A percentile compares a stretch with the other conserved stretches of the same genome.
These are phyloP conservation scores for Rhinolophus sinicus DNA, from an alignment of 2,113 vertebrate genomes.

Conservation along the genomic window DNA sequence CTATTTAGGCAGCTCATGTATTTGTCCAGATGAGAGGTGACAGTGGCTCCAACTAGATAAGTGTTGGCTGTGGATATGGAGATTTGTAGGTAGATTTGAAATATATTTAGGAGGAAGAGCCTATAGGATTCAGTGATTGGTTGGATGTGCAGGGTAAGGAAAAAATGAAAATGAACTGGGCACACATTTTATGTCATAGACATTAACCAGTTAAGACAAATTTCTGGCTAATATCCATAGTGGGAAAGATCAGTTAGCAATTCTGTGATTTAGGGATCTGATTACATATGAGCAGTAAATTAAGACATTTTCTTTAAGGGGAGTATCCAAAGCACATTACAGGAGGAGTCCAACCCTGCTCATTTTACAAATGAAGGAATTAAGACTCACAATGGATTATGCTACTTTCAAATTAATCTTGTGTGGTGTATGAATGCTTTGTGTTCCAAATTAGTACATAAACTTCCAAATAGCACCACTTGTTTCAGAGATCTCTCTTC, in stretches of 20 bases:
- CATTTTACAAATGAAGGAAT: constrained; percentile 41
- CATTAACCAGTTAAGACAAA: constrained; percentile 18
- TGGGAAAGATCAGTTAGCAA: neutral
- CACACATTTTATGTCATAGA: neutral
- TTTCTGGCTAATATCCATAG: neutral
- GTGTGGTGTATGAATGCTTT: neutral
- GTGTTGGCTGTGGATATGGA: neutral
- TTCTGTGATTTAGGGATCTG: constrained; percentile 1
- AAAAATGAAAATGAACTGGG: neutral
- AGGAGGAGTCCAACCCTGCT: neutral
- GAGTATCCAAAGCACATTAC: constrained; percentile 31
- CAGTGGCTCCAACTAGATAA: neutral
- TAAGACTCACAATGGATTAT: neutral
- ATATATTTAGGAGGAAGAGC: neutral
- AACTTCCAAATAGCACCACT: constrained; percentile 30
- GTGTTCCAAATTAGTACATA: constrained; percentile 42
- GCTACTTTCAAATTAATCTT: constrained; percentile 47
- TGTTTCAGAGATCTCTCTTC: neutral
- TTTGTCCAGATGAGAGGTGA: neutral
- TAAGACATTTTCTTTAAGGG: constrained; percentile 31
- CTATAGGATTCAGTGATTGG: neutral
- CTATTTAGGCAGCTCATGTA: neutral
- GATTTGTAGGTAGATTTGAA: constrained; percentile 21
- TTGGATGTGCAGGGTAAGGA: neutral
- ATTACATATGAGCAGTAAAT: constrained; percentile 9